Evolutionary conservation across 2,888 invertebrate species (phyloP).

Genomic region (Onchidella celtica): DNA sequence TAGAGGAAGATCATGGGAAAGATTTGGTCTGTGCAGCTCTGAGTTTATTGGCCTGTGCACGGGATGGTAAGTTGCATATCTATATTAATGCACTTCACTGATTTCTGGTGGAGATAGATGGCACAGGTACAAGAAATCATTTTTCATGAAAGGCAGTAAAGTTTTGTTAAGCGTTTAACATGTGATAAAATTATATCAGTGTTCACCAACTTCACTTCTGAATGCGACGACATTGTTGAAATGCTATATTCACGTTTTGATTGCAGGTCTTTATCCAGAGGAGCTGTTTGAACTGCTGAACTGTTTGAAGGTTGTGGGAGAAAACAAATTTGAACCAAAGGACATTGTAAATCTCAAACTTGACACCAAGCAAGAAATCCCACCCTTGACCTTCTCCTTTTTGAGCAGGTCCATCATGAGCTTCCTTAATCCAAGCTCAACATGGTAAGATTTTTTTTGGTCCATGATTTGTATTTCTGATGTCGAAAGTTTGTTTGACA

Average conservation of each 20-base stretch:
- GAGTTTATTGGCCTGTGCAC: slow-evolving; percentile 70
- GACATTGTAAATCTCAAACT: slow-evolving; percentile 64
- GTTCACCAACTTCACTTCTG: too few species aligned
- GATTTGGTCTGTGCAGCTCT: slow-evolving; percentile 67
- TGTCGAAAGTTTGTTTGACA: too few species aligned
- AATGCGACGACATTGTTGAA: too few species aligned
- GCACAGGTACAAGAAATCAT: too few species aligned
- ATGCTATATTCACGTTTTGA: too few species aligned
- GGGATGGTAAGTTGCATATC: slow-evolving; percentile 68
- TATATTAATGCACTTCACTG: not conserved
- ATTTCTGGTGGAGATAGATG: too few species aligned
- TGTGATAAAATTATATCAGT: too few species aligned
- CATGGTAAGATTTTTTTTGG: slow-evolving; percentile 23
- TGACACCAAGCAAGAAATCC: slow-evolving; percentile 60
- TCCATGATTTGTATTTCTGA: not conserved
- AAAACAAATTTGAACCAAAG: slow-evolving; percentile 55
- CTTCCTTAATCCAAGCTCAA: slow-evolving; percentile 67
- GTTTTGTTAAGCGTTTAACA: too few species aligned
- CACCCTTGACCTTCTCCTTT: slow-evolving; percentile 64
- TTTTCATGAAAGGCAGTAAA: too few species aligned
- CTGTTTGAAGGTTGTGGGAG: slow-evolving; percentile 57
- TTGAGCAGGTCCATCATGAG: slow-evolving; percentile 68
- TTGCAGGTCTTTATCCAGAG: slow-evolving; percentile 70
- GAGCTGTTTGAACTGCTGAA: slow-evolving; percentile 72
- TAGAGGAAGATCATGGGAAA: slow-evolving; percentile 76